phyloP scores from a whole-genome alignment of 2,888 invertebrate species.

The Sinodicranocentrus sp. region DNA sequence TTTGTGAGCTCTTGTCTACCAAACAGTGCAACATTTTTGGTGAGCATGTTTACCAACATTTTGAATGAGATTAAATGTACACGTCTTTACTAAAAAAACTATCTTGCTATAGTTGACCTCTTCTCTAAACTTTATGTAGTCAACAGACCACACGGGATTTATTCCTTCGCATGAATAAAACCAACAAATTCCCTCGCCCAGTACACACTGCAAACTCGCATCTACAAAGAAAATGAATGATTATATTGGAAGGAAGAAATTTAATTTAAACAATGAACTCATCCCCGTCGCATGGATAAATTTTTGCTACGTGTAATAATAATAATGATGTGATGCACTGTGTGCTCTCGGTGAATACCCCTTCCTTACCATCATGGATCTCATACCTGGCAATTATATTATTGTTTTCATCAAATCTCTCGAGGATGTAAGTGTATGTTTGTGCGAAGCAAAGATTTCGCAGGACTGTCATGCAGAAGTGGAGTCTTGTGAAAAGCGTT shows the following conservation, averaged over 20 bases:
- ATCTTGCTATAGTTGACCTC: too few species aligned
- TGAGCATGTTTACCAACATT: too few species aligned
- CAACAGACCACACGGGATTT: too few species aligned
- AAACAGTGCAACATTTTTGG: too few species aligned
- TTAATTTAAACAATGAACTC: constrained; percentile 49
- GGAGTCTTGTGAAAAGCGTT: background rate
- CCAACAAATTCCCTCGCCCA: too few species aligned
- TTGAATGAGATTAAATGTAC: too few species aligned
- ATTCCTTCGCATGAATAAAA: too few species aligned
- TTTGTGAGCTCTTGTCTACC: too few species aligned
- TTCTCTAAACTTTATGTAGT: too few species aligned
- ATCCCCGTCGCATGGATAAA: constrained; percentile 32
- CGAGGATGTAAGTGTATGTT: background rate
- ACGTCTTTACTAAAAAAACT: too few species aligned
- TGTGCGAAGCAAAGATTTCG: background rate
- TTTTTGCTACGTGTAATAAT: background rate
- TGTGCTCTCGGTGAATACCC: background rate
- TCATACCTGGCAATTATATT: constrained; percentile 49
- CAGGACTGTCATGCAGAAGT: background rate
- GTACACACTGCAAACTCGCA: too few species aligned
- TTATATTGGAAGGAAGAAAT: background rate
- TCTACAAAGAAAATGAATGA: background rate
- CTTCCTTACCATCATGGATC: constrained; percentile 1
- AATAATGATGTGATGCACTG: constrained; percentile 14
- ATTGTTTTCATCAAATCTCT: constrained; percentile 26